Percentiles rank a stretch among this genome's conserved stretches.
Conservation (phyloP, 2,797 vertebrate species). For the Rhynchotus rufescens region DNA sequence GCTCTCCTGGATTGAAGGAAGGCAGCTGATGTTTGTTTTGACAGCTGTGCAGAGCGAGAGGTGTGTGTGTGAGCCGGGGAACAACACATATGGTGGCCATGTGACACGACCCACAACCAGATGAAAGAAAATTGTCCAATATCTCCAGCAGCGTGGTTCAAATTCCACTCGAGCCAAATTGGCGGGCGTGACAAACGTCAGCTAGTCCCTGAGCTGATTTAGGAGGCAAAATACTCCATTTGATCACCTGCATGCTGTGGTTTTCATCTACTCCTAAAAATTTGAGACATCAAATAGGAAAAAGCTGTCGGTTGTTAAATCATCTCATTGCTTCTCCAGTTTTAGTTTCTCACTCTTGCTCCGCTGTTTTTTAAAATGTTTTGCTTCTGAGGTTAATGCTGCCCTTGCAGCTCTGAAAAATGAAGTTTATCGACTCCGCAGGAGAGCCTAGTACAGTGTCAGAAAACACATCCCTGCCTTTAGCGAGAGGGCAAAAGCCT, state of each 20-base stretch:
- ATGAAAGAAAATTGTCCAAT: conserved; percentile 75
- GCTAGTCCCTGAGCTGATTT: conserved; percentile 42
- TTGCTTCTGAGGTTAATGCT: neutral
- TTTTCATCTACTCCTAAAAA: conserved; percentile 44
- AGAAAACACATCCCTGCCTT: neutral
- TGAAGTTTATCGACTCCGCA: neutral
- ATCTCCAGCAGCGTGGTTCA: conserved; percentile 71
- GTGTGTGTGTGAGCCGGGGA: conserved; percentile 34
- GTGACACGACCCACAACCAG: conserved; percentile 68
- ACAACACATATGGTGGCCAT: conserved; percentile 72
- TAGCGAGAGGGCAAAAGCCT: neutral
- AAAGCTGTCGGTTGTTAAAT: conserved; percentile 57
- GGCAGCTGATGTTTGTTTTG: conserved; percentile 79
- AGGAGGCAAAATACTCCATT: conserved; percentile 35
- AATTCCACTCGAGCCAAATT: conserved; percentile 70
- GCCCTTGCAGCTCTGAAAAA: neutral
- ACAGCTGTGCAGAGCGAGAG: conserved; percentile 72
- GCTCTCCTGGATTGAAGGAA: conserved; percentile 42
- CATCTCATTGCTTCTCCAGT: conserved; percentile 6
- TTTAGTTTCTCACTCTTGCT: neutral
- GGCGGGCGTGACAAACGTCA: conserved; percentile 70
- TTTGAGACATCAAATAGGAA: conserved; percentile 24
- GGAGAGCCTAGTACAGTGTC: neutral
- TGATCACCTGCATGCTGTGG: conserved; percentile 56
- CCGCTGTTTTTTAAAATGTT: neutral